Evolutionary conservation across 2,888 invertebrate genomes (phyloP).

Genomic region (Drosophila imparisetae): DNA sequence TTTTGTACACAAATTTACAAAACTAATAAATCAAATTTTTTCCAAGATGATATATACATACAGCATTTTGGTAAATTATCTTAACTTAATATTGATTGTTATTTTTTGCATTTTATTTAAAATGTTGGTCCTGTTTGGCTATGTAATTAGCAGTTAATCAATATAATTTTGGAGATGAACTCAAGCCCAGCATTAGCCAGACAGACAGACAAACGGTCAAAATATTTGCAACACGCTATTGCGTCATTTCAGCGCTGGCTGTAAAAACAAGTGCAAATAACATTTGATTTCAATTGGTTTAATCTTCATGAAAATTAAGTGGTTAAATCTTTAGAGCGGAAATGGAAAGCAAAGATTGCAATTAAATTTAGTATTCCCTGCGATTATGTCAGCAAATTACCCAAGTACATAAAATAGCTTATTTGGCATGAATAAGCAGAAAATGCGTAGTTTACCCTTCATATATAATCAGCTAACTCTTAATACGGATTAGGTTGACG

Average conservation of each 20-base stretch:
- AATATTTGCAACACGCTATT: background rate
- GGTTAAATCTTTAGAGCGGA: constrained; percentile 22
- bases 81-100: background rate
- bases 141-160: background rate
- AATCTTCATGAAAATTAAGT: background rate
- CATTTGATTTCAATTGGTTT: background rate
- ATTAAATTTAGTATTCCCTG: constrained; percentile 44
- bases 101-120: background rate
- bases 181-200: background rate
- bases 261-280: background rate
- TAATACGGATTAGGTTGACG: constrained; percentile 1
- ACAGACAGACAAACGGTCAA: background rate
- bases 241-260: background rate
- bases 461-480: constrained; percentile 3
- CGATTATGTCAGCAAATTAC: constrained; percentile 19
- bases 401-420: constrained; percentile 11
- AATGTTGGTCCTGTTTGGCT: background rate
- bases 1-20: background rate
- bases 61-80: background rate
- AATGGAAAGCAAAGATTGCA: constrained; percentile 17
- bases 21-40: background rate
- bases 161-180: background rate
- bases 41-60: background rate
- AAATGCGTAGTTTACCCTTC: constrained; percentile 12
- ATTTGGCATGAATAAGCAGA: constrained; percentile 7